Evolutionary conservation across 2,888 invertebrate species (phyloP).

Genomic region (Orthosia gracilis): DNA sequence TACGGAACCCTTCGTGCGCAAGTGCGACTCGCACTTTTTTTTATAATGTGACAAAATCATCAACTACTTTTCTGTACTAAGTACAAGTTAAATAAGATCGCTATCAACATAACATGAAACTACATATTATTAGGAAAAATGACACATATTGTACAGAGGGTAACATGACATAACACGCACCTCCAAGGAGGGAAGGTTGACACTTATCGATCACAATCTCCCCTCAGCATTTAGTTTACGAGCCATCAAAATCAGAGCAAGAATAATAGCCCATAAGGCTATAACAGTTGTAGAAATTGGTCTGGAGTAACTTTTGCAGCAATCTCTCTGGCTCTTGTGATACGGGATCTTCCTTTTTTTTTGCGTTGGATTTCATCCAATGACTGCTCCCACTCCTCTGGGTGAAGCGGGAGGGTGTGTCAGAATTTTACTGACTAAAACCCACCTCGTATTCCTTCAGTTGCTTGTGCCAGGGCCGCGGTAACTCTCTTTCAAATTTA

Average conservation of each 20-base stretch:
- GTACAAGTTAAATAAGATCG: neutral
- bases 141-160: conserved; percentile 30
- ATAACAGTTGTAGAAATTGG: conserved; percentile 50
- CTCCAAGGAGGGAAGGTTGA: conserved; percentile 29
- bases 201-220: conserved; percentile 52
- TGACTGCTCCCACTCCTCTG: too few relatives aligned
- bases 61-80: neutral
- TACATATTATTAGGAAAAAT: neutral
- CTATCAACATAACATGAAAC: neutral
- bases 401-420: too few relatives aligned
- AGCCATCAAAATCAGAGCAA: conserved; percentile 50
- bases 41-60: neutral
- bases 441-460: too few relatives aligned
- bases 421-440: too few relatives aligned
- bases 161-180: conserved; percentile 21
- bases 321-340: too few relatives aligned
- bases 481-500: too few relatives aligned
- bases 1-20: too few relatives aligned
- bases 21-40: too few relatives aligned
- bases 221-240: conserved; percentile 56
- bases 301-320: neutral
- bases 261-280: conserved; percentile 35
- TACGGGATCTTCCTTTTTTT: too few relatives aligned
- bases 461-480: too few relatives aligned
- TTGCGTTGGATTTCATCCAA: too few relatives aligned